Evolutionary conservation across 2,113 vertebrate genomes (phyloP).

Genomic region (Fukomys damarensis): DNA sequence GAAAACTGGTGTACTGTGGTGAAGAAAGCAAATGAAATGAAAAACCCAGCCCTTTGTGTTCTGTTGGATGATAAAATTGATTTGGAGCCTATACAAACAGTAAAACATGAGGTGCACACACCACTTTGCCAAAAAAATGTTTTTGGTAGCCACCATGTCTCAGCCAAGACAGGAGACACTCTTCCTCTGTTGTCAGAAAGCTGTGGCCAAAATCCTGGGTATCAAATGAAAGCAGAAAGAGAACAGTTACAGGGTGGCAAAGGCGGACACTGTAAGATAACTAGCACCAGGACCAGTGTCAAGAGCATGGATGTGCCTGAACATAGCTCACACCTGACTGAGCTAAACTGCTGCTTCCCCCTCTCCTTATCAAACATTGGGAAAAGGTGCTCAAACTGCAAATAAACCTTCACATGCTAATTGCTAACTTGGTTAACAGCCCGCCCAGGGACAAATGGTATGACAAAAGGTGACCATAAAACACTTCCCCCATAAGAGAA

Average conservation of each 20-base stretch:
- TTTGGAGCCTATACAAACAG: conserved; percentile 96
- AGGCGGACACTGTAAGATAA: conserved; percentile 96
- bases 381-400: too few relatives aligned
- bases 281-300: conserved; percentile 96
- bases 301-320: conserved; percentile 92
- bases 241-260: conserved; percentile 71
- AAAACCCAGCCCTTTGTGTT: conserved; percentile 92
- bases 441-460: too few relatives aligned
- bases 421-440: too few relatives aligned
- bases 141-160: conserved; percentile 95
- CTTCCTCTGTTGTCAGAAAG: not conserved
- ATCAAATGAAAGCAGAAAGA: not conserved
- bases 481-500: too few relatives aligned
- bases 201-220: not conserved
- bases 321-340: too few relatives aligned
- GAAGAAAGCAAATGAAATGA: conserved; percentile 96
- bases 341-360: too few relatives aligned
- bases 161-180: conserved; percentile 97
- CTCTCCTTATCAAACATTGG: too few relatives aligned
- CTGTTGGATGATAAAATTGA: conserved; percentile 98
- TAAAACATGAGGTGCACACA: conserved; percentile 96
- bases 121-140: conserved; percentile 97
- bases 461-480: too few relatives aligned
- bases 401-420: too few relatives aligned
- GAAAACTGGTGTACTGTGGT: conserved; percentile 96